Base-by-base conservation (phyloP, 2,113 vertebrate species). In the Macroglossus sobrinus region DNA sequence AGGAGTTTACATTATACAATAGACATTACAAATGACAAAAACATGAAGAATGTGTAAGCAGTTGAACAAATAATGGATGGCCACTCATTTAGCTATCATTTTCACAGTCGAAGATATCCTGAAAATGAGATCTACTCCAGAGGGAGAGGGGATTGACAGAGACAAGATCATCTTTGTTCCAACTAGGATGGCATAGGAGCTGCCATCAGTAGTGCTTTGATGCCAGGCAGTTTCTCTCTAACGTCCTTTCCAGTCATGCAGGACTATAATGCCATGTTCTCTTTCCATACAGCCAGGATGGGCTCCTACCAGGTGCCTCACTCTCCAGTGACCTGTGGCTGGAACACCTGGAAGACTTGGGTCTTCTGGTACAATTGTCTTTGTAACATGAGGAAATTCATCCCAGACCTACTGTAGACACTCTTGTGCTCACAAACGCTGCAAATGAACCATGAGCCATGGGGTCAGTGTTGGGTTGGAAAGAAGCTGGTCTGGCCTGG, bases 361-460 rank as follows among this genome's bases (percentile, higher is more conserved):
- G 74, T 81, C 43, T 71, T 89, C 50, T 92, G 74, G 64, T 68
- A 81, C n/a, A 79, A 1, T 87, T 76, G 57, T 97, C 88, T 96
- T 78, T 84, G 88, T 95, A 80, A 94, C 47, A 84, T 63, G 85
- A 87, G 59, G 76, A 97, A 16, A n/a, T 88, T 86, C 57, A 80
- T 71, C 76, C 66, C 55, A 96, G 72, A 92, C 79, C 40, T 81
- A 43, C 47, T 57, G 74, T 50, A 95, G 81, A 93, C 43, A 61
- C 26, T 72, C 5, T 0, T 72, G 63, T 76, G 38, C 55, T 92
- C 75, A 85, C 78, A 95, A 66, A 95, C 13, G 68, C 47, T 63
- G 45, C 66, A 35, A 38, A 43, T 85, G 82, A 89, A 12, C 66
- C 2, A 15, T 57, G 69, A 82, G 40, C 26, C 45, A 33, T 71